Evolutionary conservation across 2,888 invertebrate species (phyloP).

Genomic region (Orthosia cruda): DNA sequence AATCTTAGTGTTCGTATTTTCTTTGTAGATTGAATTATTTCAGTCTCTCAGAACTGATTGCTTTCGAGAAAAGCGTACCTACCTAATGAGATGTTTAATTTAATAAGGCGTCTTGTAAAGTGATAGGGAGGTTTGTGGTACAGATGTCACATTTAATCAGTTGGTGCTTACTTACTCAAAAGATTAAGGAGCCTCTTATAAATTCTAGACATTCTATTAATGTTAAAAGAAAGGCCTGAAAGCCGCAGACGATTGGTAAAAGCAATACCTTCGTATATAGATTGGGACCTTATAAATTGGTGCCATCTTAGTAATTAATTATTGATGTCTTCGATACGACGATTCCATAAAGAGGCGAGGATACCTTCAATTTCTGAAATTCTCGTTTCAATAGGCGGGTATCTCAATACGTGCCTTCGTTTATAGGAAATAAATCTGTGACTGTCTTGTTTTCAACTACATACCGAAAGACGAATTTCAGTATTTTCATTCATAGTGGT

Average conservation of each 20-base stretch:
- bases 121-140: constrained; percentile 19
- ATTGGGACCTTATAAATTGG: constrained; percentile 1
- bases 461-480: neutral
- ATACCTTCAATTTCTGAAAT: neutral
- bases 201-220: constrained; percentile 23
- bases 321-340: neutral
- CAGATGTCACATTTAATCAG: constrained; percentile 27
- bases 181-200: neutral
- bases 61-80: constrained; percentile 37
- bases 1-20: constrained; percentile 35
- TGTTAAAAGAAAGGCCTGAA: constrained; percentile 5
- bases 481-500: neutral
- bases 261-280: constrained; percentile 5
- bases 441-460: neutral
- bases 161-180: constrained; percentile 10
- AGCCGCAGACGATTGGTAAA: constrained; percentile 30
- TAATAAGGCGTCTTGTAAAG: constrained; percentile 35
- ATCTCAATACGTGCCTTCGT: neutral
- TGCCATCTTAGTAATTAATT: constrained; percentile 27
- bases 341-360: neutral
- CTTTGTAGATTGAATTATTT: constrained; percentile 61
- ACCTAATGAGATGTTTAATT: constrained; percentile 24
- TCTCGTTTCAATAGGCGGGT: neutral
- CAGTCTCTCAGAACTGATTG: constrained; percentile 27
- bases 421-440: neutral